Evolutionary conservation across 2,888 invertebrate genomes (phyloP), one percentile per base, ranked within the genome.

Genomic region (Xestia xanthographa): DNA sequence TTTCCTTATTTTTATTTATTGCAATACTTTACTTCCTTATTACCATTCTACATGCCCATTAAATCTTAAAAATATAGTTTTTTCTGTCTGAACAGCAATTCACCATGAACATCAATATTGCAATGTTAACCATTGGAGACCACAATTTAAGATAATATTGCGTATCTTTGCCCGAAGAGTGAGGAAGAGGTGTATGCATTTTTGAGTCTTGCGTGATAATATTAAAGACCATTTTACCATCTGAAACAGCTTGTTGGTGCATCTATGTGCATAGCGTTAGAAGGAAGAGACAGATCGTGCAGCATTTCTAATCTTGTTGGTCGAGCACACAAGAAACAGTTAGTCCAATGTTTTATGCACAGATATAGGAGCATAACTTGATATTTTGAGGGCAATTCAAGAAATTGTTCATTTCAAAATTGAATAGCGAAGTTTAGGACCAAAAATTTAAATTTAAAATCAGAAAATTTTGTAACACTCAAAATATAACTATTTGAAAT

Each of bases 301-400:
- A 94, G 91, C 90, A 93, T 80, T 84, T 92, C 91, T 91, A 92
- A 95, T 95, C 95, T 96, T 94, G 77, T 95, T 95, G 96, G 96
- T 95, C 95, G 92, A 91, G 89, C 91, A 94, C 92, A 96, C 92
- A 95, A 82, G 92, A 89, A 94, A 95, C 92, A 95, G 86, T 92
- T 87, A 92, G 83, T 79, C 69, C 82, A 91, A 89, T 89, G 80
- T 91, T 84, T 85, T 86, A 94, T 92, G 93, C 92, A 92, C 92
- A 92, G 78, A 90, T 87, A 92, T 89, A 86, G 88, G 86, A 93
- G 91, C 89, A 76, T 82, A 87, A 90, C 84, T 90, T 92, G 87
- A 90, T 83, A 68, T 77, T 86, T 79, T 72, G 70, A 79, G 56
- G 38, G 38, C 17, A 50, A 11, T 67, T 29, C 43, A 45, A 50